Evolutionary conservation across 2,888 invertebrate species (phyloP), one percentile per base, ranked within the genome.

Genomic region (Sphinx pinastri): DNA sequence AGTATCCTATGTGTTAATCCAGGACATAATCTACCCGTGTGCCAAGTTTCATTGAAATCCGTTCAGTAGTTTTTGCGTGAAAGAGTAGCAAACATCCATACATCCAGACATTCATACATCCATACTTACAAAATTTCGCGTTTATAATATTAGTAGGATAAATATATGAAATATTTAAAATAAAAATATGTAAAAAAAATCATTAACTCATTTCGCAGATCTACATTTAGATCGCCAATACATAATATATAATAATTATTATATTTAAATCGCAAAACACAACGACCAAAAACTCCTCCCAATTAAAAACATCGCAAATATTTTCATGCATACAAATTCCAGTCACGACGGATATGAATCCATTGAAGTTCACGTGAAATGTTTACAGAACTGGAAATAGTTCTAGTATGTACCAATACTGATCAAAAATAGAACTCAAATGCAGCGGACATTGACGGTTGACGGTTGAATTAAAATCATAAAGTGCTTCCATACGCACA

Each of bases 371-470:
- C 49, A 63, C 19, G 19, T 63, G 19, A 63, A 60, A 63, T 69
- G 69, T 69, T 69, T 69, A 69, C 45, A 54, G 45, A 69, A 45
- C 60, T 60, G 69, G 45, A 69, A 63, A 69, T 69, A 69, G 63
- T 54, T 60, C 51, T 51, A 60, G 69, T 54, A 60, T 45, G 63
- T 69, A 69, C 69, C 63, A 45, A 54, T 63, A 69, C 69, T 69
- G 52, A 63, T 54, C 63, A 47, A 60, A 69, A 63, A 60, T 69
- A 69, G 69, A 69, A 69, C 54, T 63, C 52, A 63, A 63, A 69
- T 38, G 52, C n/a, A 69, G 47, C 63, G 69, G 14, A 63, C 54
- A 63, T 55, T 69, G 63, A 14, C 51, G 69, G 60, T 63, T 47
- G 60, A 63, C 47, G 60, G 47, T 47, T 11, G 60, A 45, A 63